Evolutionary conservation across 2,888 invertebrate genomes (phyloP).

Genomic region (Eulithis prunata): DNA sequence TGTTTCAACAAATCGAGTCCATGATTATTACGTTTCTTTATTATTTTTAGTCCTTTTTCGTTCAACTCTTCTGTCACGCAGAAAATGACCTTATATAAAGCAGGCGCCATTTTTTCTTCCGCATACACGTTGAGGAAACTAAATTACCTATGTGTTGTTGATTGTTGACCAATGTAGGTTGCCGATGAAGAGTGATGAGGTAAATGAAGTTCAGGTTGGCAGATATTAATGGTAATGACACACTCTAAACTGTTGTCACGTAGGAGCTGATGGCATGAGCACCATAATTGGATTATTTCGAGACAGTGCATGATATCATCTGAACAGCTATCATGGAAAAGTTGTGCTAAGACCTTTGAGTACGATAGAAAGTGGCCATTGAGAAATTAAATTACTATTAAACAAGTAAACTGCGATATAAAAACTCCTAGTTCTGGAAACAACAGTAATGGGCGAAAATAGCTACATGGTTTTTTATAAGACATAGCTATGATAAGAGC

Average conservation of each 20-base stretch:
- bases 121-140: conserved; percentile 25
- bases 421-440: no score
- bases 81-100: conserved; percentile 16
- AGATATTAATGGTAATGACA: conserved; percentile 23
- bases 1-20: no score
- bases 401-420: no score
- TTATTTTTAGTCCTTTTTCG: no score
- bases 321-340: background rate
- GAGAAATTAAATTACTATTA: no score
- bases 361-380: no score
- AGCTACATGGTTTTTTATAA: no score
- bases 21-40: background rate
- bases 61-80: background rate
- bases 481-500: no score
- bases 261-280: conserved; percentile 19
- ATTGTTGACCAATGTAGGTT: conserved; percentile 26
- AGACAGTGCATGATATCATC: conserved; percentile 20
- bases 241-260: conserved; percentile 37
- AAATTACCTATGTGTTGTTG: conserved; percentile 15
- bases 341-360: background rate
- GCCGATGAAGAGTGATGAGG: conserved; percentile 28
- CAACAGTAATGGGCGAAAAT: no score
- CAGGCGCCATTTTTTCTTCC: conserved; percentile 21
- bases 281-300: conserved; percentile 12
- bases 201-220: conserved; percentile 28